phyloP scores from a whole-genome alignment of 2,113 vertebrate genomes.

The Ictidomys tridecemlineatus region DNA sequence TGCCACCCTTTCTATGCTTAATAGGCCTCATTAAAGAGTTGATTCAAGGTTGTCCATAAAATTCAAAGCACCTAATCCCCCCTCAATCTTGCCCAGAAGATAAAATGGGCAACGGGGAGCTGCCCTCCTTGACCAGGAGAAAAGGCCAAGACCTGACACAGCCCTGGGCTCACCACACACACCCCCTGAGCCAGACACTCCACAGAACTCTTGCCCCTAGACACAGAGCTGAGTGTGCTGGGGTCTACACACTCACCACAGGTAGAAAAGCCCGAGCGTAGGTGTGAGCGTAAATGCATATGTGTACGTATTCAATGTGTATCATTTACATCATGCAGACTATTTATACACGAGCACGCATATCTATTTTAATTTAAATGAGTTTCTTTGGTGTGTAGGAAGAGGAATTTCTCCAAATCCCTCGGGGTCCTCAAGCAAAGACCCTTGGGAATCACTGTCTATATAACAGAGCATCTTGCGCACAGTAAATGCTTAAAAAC shows the following conservation, averaged over 20 bases:
- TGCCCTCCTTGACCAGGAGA: neutral
- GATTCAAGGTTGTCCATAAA: neutral
- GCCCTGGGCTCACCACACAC: neutral
- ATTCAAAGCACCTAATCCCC: neutral
- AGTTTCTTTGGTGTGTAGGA: conserved; percentile 52
- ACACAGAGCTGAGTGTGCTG: neutral
- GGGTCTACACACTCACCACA: neutral
- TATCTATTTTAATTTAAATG: conserved; percentile 49
- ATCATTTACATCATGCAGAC: neutral
- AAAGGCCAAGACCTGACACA: neutral
- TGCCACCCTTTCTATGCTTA: neutral
- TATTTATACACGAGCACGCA: neutral
- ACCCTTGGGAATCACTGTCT: conserved; percentile 67
- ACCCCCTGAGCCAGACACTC: neutral
- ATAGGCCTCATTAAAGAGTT: neutral
- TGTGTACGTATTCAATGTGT: neutral
- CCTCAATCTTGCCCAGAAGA: neutral
- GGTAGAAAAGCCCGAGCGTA: neutral
- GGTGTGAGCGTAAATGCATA: neutral
- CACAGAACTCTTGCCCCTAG: fast-evolving
- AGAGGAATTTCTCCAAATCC: conserved; percentile 62
- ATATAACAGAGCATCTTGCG: conserved; percentile 33
- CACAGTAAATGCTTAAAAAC: conserved; percentile 62
- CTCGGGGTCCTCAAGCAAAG: conserved; percentile 50
- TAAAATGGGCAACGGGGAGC: neutral